Conservation (phyloP, 2,888 invertebrate genomes). For the Epirrita christyi region DNA sequence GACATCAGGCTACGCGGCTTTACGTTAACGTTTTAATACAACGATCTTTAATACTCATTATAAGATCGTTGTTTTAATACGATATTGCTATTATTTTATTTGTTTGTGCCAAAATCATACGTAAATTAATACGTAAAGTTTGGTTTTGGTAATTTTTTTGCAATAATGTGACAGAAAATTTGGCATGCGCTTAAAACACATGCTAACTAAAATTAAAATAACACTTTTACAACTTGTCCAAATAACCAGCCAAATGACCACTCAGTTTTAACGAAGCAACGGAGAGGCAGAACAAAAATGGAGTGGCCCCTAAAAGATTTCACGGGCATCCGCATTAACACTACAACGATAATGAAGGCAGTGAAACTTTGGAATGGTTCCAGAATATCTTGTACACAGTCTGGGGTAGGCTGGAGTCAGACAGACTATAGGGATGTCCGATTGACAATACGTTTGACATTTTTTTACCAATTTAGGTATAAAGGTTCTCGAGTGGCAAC, state of each 20-base stretch:
- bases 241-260: slow-evolving; percentile 73
- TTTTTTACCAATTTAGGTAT: too few relatives aligned
- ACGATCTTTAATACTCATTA: too few relatives aligned
- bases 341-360: slow-evolving; percentile 71
- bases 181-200: slow-evolving; percentile 28
- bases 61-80: too few relatives aligned
- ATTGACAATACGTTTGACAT: background rate
- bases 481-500: too few relatives aligned
- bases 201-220: slow-evolving; percentile 42
- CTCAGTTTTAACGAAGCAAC: slow-evolving; percentile 75
- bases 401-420: slow-evolving; percentile 43
- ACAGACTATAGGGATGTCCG: slow-evolving; percentile 25
- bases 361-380: slow-evolving; percentile 75
- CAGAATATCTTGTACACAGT: slow-evolving; percentile 71
- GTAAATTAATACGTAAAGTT: slow-evolving; percentile 12
- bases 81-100: too few relatives aligned
- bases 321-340: slow-evolving; percentile 78
- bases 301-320: slow-evolving; percentile 73
- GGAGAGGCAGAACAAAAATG: slow-evolving; percentile 69
- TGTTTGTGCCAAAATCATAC: slow-evolving; percentile 8
- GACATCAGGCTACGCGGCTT: too few relatives aligned
- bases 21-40: too few relatives aligned
- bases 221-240: slow-evolving; percentile 50
- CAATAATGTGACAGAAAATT: slow-evolving; percentile 25
- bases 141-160: background rate